These are phyloP conservation scores for Leptinotarsa rubiginosa DNA, from an alignment of 2,888 invertebrate species.

Conservation along the genomic window DNA sequence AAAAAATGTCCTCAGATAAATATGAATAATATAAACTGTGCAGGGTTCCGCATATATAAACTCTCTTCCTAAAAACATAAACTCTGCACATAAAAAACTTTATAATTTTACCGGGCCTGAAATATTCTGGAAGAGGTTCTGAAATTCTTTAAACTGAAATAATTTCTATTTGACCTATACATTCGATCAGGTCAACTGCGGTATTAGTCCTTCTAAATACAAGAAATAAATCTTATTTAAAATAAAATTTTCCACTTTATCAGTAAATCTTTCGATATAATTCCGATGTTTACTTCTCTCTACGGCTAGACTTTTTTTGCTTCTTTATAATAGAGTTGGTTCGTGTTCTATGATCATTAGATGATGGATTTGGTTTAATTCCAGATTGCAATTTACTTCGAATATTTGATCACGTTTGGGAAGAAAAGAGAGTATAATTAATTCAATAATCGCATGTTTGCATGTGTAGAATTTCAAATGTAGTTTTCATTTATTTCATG, in stretches of 20 bases:
- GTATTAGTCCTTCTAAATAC: too few species aligned
- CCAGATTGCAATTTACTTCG: slow-evolving; percentile 14
- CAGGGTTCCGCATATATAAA: too few species aligned
- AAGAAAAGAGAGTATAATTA: slow-evolving; percentile 10
- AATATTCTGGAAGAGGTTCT: too few species aligned
- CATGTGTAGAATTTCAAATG: slow-evolving; percentile 14
- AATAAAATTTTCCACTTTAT: neutral
- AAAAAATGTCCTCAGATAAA: too few species aligned
- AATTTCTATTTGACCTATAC: too few species aligned
- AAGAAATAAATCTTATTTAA: too few species aligned
- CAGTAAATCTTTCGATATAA: neutral
- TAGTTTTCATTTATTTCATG: slow-evolving; percentile 1
- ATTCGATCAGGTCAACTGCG: too few species aligned
- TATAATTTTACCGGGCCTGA: too few species aligned
- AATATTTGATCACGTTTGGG: slow-evolving; percentile 9
- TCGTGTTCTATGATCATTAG: slow-evolving; percentile 16
- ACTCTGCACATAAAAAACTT: too few species aligned
- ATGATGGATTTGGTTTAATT: slow-evolving; percentile 1
- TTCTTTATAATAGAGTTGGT: neutral
- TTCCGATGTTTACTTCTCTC: neutral
- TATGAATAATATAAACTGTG: too few species aligned
- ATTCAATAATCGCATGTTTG: slow-evolving; percentile 19
- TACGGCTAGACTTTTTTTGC: neutral
- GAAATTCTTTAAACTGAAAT: too few species aligned
- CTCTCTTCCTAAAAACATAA: too few species aligned